Evolutionary conservation across 2,113 vertebrate species (phyloP), one percentile per base, ranked within the genome.

Genomic region (Sapajus apella): DNA sequence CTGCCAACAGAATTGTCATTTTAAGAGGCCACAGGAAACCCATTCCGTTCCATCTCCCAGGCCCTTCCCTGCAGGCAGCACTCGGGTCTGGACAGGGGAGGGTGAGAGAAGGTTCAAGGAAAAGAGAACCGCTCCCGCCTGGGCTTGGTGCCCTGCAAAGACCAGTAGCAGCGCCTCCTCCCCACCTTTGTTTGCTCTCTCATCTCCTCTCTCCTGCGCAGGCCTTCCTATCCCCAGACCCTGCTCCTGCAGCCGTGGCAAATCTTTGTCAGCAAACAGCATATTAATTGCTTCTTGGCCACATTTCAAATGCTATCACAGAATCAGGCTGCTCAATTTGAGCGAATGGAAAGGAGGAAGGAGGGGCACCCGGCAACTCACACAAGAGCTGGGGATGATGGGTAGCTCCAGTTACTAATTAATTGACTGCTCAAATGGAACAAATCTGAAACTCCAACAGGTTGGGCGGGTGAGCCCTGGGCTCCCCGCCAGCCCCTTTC

Each of bases 211-310:
- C 90, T 92, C 95, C 92, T 17, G 81, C 25, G 0, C n/a, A 1
- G 90, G 92, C 94, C 96, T 97, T 98, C 93, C 96, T 97, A 87
- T 85, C 97, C 96, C 97, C 94, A 94, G 97, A 97, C 98, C 96
- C 80, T 93, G 95, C 97, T 97, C 98, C 98, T 96, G 96, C 97
- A 98, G 97, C 95, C 35, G 97, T 98, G 98, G 97, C 98, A 98
- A 98, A 98, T 97, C 98, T 98, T 98, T 99, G 98, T 98, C 98
- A 98, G 98, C 98, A 98, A 99, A 99, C 97, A 98, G 98, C 98
- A 98, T 97, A 97, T 98, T 98, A 98, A 98, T 98, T 99, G 97
- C 97, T 96, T 98, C 97, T 99, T 99, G 99, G 98, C 98, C 93
- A 81, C 56, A 87, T 95, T 97, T 98, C 98, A 98, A 98, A 98